These are phyloP conservation scores for Amblyornis subalaris DNA, from an alignment of 2,113 vertebrate species.

Conservation along the genomic window DNA sequence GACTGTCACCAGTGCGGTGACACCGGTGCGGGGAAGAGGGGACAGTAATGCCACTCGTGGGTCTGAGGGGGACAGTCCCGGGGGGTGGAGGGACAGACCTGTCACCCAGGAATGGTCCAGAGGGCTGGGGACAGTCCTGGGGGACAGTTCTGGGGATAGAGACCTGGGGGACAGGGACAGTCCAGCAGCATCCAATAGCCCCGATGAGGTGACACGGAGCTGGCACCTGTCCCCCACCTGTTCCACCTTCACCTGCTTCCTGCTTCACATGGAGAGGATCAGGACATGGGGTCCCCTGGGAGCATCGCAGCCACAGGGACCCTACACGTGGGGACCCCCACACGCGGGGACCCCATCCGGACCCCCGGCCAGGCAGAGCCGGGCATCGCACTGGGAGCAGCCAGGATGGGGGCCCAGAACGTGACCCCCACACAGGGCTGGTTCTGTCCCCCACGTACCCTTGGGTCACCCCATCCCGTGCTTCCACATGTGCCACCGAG, in stretches of 20 bases:
- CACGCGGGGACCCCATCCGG: rapidly evolving
- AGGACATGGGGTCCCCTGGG: rapidly evolving
- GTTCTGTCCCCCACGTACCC: rapidly evolving
- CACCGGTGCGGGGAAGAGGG: rapidly evolving
- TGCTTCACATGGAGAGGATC: rapidly evolving
- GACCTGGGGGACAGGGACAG: not conserved
- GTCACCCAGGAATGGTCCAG: too few relatives aligned
- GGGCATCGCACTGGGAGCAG: rapidly evolving
- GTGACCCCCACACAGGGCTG: rapidly evolving
- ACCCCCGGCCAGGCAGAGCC: not conserved
- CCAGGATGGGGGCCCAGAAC: rapidly evolving
- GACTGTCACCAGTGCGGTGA: not conserved
- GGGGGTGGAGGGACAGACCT: rapidly evolving
- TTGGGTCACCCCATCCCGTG: not conserved
- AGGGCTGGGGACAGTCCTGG: not conserved
- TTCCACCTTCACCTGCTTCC: not conserved
- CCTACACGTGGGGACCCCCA: not conserved
- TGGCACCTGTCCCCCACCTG: not conserved
- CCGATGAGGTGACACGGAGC: rapidly evolving
- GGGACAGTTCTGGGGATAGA: not conserved
- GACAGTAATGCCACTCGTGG: rapidly evolving
- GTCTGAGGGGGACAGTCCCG: not conserved
- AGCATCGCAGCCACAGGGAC: not conserved
- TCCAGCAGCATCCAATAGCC: rapidly evolving
- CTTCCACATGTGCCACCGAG: not conserved